Evolutionary conservation across 2,113 vertebrate species (phyloP).

Genomic region (Romanogobio albipinnatus): DNA sequence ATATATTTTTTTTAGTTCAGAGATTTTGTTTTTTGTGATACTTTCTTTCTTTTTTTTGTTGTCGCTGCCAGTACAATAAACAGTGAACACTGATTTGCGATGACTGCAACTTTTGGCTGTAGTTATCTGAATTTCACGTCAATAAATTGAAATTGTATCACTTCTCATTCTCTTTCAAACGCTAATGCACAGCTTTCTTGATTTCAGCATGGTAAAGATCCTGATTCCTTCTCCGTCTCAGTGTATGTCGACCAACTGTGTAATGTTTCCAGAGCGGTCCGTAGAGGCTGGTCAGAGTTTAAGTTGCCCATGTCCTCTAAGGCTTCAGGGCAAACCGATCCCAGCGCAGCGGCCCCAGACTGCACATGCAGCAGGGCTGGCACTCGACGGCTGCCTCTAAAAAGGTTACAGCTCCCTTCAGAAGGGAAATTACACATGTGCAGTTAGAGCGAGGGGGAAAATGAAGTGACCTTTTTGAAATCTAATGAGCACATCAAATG

Average conservation of each 20-base stretch:
- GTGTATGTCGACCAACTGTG: too few species aligned
- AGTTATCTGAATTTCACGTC: slow-evolving; percentile 17
- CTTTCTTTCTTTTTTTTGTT: slow-evolving; percentile 63
- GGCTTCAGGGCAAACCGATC: slow-evolving; percentile 12
- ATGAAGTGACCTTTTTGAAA: slow-evolving; percentile 58
- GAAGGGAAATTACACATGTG: slow-evolving; percentile 53
- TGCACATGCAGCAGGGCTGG: slow-evolving; percentile 26
- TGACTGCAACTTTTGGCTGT: slow-evolving; percentile 45
- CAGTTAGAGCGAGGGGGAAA: slow-evolving; percentile 37
- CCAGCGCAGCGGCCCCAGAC: slow-evolving; percentile 1
- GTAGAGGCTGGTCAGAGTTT: neutral
- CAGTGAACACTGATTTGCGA: slow-evolving; percentile 51
- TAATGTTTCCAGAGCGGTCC: neutral
- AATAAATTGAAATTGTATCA: slow-evolving; percentile 5
- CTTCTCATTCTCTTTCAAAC: neutral
- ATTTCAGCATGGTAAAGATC: neutral
- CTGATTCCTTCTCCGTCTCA: neutral
- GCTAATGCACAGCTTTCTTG: neutral
- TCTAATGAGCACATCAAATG: slow-evolving; percentile 58
- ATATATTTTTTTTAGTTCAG: slow-evolving; percentile 76
- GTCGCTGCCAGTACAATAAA: slow-evolving; percentile 78
- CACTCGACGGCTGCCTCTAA: slow-evolving; percentile 34
- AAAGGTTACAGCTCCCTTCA: slow-evolving; percentile 57
- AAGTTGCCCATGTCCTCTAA: slow-evolving; percentile 1
- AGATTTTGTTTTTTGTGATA: slow-evolving; percentile 57